Base-by-base conservation (phyloP, 2,797 vertebrate genomes). In the Tapirus indicus region DNA sequence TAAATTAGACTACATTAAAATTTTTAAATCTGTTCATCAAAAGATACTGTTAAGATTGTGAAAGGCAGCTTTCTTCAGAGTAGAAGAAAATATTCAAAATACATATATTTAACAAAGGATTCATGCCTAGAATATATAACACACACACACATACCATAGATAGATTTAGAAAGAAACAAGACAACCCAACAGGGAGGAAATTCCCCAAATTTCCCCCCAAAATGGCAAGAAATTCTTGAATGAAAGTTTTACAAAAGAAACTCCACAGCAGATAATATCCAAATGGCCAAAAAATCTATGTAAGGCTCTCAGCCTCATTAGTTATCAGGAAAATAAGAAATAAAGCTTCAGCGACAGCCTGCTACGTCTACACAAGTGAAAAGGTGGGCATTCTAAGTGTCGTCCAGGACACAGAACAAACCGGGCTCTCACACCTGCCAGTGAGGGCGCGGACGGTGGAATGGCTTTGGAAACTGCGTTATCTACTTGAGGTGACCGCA, bases 1-100 rank as follows among this genome's bases (percentile, higher is more conserved):
- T 91, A 64, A 56, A 85, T 64, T 91, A 93, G 16, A 25, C 66
- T 41, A n/a, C 27, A 64, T 88, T 93, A 62, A 90, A 49, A 47
- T 62, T 68, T 77, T 38, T 35, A 41, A 91, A 72, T 80, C 16
- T 68, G 9, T 49, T 95, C 25, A 71, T 62, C 49, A 84, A 64
- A 93, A 97, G 49, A 69, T 29, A 90, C 29, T 74, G 12, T 71
- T 82, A 56, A 80, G 25, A 60, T 89, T 82, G 44, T 41, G 12
- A 90, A 94, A 92, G 16, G 11, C 9, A n/a, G 12, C 49, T 52
- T 12, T 27, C 7, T 21, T 71, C n/a, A 89, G 49, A 64, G 29
- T 20, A n/a, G 56, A 58, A 72, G 25, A 88, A 84, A 23, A 93
- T 79, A 58, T 64, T 91, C 9, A 35, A 84, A 94, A 35, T 82